Conservation (phyloP, 2,888 invertebrate species). For the Xanthia togata region DNA sequence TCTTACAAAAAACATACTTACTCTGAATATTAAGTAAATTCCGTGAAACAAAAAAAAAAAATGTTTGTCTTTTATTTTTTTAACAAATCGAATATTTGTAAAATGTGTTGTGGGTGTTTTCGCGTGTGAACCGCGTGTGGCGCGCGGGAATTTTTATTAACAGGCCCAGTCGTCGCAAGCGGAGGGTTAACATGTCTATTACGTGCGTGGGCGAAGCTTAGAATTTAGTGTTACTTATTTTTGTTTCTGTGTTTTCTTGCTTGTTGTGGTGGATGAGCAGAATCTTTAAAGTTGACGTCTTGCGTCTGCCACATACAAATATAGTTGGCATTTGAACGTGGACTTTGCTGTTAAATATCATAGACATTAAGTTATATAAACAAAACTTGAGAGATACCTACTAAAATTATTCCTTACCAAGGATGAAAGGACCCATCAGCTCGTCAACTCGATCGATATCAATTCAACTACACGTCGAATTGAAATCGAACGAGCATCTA, state of each 20-base stretch:
- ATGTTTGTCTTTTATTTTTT: constrained; percentile 26
- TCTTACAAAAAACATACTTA: background rate
- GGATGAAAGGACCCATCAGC: background rate
- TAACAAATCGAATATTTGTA: constrained; percentile 52
- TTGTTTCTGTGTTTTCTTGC: background rate
- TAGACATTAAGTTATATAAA: background rate
- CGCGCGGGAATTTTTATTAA: constrained; percentile 73
- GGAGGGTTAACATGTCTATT: constrained; percentile 69
- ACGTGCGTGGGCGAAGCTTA: constrained; percentile 42
- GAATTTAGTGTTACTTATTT: constrained; percentile 9
- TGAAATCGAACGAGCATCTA: no score
- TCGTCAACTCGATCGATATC: background rate
- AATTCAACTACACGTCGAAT: no score
- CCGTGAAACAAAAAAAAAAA: background rate
- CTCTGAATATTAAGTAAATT: background rate
- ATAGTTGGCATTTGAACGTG: background rate
- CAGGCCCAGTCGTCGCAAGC: constrained; percentile 46
- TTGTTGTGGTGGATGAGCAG: background rate
- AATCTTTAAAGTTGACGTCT: background rate
- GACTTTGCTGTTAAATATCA: background rate
- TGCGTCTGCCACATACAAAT: background rate
- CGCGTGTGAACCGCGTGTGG: constrained; percentile 62
- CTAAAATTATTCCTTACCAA: no score
- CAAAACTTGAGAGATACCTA: no score
- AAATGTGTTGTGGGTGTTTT: constrained; percentile 52